Conservation (phyloP, 2,113 vertebrate species). For the Corydoras maculifer region DNA sequence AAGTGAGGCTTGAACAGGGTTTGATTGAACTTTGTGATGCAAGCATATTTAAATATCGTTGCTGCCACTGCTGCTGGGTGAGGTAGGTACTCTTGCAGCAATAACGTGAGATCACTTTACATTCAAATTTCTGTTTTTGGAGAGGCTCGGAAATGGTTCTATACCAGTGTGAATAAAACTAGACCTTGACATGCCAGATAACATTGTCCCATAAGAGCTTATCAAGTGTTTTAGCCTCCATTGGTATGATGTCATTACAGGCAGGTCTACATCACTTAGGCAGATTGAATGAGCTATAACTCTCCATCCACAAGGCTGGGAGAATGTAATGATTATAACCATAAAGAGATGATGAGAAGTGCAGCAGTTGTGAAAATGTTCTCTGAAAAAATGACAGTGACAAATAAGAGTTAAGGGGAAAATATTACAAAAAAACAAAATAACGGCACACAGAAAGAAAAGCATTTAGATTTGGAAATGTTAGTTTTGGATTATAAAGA, state of each 20-base stretch:
- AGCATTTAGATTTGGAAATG: neutral
- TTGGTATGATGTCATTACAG: conserved; percentile 20
- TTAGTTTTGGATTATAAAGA: conserved; percentile 15
- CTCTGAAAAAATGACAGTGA: neutral
- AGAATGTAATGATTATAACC: conserved; percentile 14
- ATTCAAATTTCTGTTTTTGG: neutral
- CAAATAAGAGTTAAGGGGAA: neutral
- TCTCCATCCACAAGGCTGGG: conserved; percentile 20
- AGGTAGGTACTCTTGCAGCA: neutral
- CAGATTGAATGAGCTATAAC: conserved; percentile 11
- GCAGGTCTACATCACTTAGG: conserved; percentile 11
- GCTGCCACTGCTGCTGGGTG: conserved; percentile 11
- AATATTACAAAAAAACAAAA: conserved; percentile 1
- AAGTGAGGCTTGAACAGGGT: neutral
- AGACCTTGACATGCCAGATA: conserved; percentile 2
- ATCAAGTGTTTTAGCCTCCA: conserved; percentile 5
- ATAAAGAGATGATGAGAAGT: conserved; percentile 12
- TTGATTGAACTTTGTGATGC: conserved; percentile 11
- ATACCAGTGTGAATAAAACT: conserved; percentile 10
- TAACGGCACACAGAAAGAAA: conserved; percentile 6
- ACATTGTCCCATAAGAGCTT: neutral
- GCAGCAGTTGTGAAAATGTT: conserved; percentile 16
- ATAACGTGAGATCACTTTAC: neutral
- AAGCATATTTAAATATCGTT: conserved; percentile 2
- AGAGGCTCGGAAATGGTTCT: conserved; percentile 6